Evolutionary conservation across 2,888 invertebrate species (phyloP).

Genomic region (Scaptomyza caliginosa): DNA sequence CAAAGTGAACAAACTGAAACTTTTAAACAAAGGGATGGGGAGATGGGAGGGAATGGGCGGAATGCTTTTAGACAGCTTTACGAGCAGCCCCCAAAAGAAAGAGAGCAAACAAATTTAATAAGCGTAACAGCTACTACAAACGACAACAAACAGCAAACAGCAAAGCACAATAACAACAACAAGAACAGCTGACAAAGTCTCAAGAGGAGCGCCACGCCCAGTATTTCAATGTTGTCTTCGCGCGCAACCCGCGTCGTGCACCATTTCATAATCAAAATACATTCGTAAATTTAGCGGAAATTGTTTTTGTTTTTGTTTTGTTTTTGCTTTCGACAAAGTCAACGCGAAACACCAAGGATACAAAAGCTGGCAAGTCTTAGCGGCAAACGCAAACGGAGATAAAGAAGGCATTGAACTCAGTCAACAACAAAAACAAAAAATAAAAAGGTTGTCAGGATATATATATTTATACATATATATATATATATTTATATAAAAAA

Average conservation of each 20-base stretch:
- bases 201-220: conserved; percentile 51
- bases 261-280: conserved; percentile 59
- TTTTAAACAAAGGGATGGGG: not conserved
- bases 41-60: not conserved
- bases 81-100: conserved; percentile 8
- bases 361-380: conserved; percentile 10
- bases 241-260: conserved; percentile 32
- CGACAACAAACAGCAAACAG: conserved; percentile 36
- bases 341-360: conserved; percentile 10
- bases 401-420: conserved; percentile 3
- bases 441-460: conserved; percentile 34
- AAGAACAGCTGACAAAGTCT: conserved; percentile 34
- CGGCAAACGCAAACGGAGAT: not conserved
- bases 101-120: conserved; percentile 55
- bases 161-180: conserved; percentile 11
- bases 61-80: not conserved
- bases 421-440: not conserved
- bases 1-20: conserved; percentile 28
- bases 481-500: not conserved
- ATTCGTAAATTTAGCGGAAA: conserved; percentile 65
- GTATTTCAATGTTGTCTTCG: conserved; percentile 16
- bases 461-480: not conserved
- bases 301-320: conserved; percentile 48
- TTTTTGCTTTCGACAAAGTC: conserved; percentile 35
- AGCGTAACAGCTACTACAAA: conserved; percentile 49